Evolutionary conservation across 1,140 invertebrate genomes (phyloP).

Genomic region (Macrobrachium rosenbergii): DNA sequence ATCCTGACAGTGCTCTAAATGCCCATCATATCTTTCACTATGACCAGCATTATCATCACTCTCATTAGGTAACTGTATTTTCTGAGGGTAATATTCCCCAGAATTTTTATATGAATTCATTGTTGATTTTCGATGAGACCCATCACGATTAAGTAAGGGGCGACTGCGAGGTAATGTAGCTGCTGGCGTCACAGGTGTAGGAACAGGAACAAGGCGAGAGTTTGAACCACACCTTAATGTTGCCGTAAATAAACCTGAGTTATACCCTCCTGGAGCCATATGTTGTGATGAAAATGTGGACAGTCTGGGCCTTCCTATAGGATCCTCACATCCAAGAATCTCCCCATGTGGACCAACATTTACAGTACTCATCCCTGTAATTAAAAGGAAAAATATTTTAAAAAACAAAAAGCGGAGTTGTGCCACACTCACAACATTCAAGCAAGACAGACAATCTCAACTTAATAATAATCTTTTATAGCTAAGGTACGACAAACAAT

Average conservation of each 20-base stretch:
- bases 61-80: too few relatives aligned
- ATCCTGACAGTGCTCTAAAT: neutral
- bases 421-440: too few relatives aligned
- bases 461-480: too few relatives aligned
- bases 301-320: slow-evolving; percentile 39
- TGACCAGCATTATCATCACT: too few relatives aligned
- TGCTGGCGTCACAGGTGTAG: slow-evolving; percentile 46
- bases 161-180: slow-evolving; percentile 42
- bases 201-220: slow-evolving; percentile 45
- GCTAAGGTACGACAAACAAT: too few relatives aligned
- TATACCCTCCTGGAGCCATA: slow-evolving; percentile 44
- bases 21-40: too few relatives aligned
- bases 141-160: neutral
- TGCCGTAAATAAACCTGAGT: slow-evolving; percentile 38
- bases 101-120: too few relatives aligned
- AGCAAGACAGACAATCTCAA: too few relatives aligned
- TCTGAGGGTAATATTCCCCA: too few relatives aligned
- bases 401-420: neutral
- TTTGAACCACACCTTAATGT: slow-evolving; percentile 48
- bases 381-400: neutral
- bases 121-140: too few relatives aligned
- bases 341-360: slow-evolving; percentile 26
- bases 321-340: slow-evolving; percentile 33
- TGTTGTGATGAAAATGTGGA: slow-evolving; percentile 54
- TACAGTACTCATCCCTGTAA: slow-evolving; percentile 32